phyloP scores from a whole-genome alignment of 2,888 invertebrate species.

The Agriopis marginaria region DNA sequence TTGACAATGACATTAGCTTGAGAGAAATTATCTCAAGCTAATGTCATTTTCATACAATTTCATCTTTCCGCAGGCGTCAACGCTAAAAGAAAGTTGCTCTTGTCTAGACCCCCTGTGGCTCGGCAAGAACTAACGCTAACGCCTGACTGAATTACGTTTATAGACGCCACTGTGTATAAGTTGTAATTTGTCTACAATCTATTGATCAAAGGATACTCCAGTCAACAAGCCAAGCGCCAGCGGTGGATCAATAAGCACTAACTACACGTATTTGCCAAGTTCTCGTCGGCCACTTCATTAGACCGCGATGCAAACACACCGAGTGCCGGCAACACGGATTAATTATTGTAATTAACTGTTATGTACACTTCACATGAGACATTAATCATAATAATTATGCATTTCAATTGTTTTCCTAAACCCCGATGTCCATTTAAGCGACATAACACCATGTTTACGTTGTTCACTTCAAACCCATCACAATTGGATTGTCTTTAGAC shows the following conservation, averaged over 20 bases:
- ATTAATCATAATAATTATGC: not conserved
- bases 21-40: too few species aligned
- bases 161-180: too few species aligned
- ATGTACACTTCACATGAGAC: not conserved
- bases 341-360: slow-evolving; percentile 23
- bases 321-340: slow-evolving; percentile 6
- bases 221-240: not conserved
- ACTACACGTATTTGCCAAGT: slow-evolving; percentile 5
- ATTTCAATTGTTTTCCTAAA: not conserved
- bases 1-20: too few species aligned
- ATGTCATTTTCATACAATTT: too few species aligned
- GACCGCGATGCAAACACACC: slow-evolving; percentile 9
- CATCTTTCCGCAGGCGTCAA: too few species aligned
- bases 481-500: too few species aligned
- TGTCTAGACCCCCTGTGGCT: too few species aligned
- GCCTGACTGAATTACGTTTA: not conserved
- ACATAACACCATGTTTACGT: too few species aligned
- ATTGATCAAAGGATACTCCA: not conserved
- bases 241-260: slow-evolving; percentile 1
- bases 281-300: slow-evolving; percentile 23
- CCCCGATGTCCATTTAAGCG: not conserved
- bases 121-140: too few species aligned
- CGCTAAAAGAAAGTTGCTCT: too few species aligned
- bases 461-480: too few species aligned
- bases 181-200: not conserved